A percentile compares a stretch with the other conserved stretches of the same genome.
phyloP scores from a whole-genome alignment of 2,797 vertebrate genomes.

The Champsocephalus esox region DNA sequence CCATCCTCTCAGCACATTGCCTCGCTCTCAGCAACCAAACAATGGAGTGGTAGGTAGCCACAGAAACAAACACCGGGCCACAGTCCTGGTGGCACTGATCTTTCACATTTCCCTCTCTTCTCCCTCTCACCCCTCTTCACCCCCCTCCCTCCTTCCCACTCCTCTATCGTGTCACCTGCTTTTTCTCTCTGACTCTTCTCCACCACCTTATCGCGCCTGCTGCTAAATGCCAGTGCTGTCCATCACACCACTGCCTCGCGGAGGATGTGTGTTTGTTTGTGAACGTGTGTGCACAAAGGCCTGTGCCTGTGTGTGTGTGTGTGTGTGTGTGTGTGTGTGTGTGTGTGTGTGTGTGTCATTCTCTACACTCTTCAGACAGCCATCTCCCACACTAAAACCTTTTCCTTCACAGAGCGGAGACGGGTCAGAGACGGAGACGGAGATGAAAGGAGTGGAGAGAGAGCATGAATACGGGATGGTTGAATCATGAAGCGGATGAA shows the following conservation, averaged over 20 bases:
- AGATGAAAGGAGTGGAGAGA: constrained; percentile 50
- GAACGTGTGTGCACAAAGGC: constrained; percentile 21
- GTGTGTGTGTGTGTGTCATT: constrained; percentile 22
- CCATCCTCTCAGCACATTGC: constrained; percentile 21
- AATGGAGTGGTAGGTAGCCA: constrained; percentile 62
- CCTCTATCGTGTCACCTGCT: constrained; percentile 51
- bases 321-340: not conserved
- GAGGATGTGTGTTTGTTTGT: constrained; percentile 31
- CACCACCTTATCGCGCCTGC: constrained; percentile 79
- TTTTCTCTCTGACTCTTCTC: constrained; percentile 60
- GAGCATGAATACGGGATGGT: constrained; percentile 61
- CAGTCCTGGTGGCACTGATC: constrained; percentile 60
- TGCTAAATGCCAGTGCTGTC: constrained; percentile 86
- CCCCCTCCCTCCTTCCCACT: constrained; percentile 28
- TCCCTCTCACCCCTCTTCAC: constrained; percentile 33
- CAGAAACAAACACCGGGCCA: constrained; percentile 65
- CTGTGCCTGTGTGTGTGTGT: constrained; percentile 9
- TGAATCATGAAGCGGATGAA: constrained; percentile 65
- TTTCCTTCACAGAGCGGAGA: constrained; percentile 65
- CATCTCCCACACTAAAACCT: constrained; percentile 66
- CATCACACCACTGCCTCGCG: constrained; percentile 72
- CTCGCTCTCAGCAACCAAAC: constrained; percentile 59
- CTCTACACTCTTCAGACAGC: constrained; percentile 61
- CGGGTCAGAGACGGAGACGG: constrained; percentile 65
- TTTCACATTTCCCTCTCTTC: constrained; percentile 51